Conservation (phyloP, 2,113 vertebrate species). For the Malaclemys terrapin region DNA sequence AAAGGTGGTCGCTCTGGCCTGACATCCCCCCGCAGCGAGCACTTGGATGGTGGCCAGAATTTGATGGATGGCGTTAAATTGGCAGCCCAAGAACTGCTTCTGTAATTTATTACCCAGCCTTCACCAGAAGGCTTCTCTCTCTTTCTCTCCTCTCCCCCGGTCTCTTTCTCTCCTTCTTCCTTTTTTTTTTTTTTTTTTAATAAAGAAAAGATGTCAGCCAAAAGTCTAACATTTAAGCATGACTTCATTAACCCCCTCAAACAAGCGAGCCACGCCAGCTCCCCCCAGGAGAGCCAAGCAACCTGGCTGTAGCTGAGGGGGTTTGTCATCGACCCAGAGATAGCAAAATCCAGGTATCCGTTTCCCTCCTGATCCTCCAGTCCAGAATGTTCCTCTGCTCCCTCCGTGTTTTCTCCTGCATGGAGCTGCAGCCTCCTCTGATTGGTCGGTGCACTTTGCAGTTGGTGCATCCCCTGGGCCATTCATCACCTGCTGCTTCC, state of each 20-base stretch:
- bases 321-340: background rate
- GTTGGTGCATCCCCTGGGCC: background rate
- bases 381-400: background rate
- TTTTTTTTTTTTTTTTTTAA: conserved; percentile 26
- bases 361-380: background rate
- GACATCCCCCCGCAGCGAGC: conserved; percentile 55
- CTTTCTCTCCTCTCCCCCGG: conserved; percentile 7
- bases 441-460: background rate
- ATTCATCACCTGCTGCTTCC: background rate
- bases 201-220: conserved; percentile 52
- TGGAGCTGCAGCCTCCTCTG: background rate
- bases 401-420: background rate
- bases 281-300: background rate
- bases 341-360: background rate
- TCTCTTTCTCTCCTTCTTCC: conserved; percentile 20
- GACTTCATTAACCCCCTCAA: conserved; percentile 61
- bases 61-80: conserved; percentile 86
- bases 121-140: conserved; percentile 50
- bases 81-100: conserved; percentile 79
- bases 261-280: conserved; percentile 35
- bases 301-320: background rate
- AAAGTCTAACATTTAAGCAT: conserved; percentile 68
- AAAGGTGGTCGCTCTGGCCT: conserved; percentile 74
- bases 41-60: conserved; percentile 78
- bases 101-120: conserved; percentile 82